Base-by-base conservation (phyloP, 2,113 vertebrate species). In the Silurus meridionalis region DNA sequence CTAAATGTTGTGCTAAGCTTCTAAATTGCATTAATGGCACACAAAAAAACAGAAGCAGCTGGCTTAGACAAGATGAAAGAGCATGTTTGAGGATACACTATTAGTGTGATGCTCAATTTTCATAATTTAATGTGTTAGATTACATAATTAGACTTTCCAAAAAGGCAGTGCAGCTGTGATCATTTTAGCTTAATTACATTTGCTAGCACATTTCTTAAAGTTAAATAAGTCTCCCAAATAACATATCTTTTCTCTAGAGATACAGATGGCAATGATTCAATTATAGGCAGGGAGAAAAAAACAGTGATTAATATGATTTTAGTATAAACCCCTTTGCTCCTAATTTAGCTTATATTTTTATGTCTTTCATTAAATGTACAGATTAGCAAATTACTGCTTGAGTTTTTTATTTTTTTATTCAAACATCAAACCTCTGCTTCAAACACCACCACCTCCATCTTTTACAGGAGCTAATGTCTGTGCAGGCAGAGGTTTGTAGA, bases 121-220 rank as follows among this genome's bases (percentile, higher is more conserved):
- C 86, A 91, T 94, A 91, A 93, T 92, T 93, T 95, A 93, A 94
- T 92, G 93, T 93, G 92, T 94, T 93, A 91, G 86, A 93, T 94
- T 92, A 94, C 90, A 94, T 94, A 94, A 95, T 94, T 95, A 94
- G 88, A 88, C 93, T 90, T 37, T 91, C 90, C 89, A 88, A 88
- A 86, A 88, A 93, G 91, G 93, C 93, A 92, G 90, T 94, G 92
- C 94, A 94, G 93, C 95, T 95, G 94, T 92, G 95, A 94, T 94
- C 92, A 93, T 93, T 93, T 92, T 89, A 87, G 79, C 90, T 92
- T 95, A 95, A 95, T 95, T 94, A 94, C 91, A 95, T 94, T 92
- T 93, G 92, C 92, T 91, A 89, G 91, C 93, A 94, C 91, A 52
- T 94, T 93, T 93, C 88, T 88, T 82, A 90, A 87, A 93, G 94